phyloP scores from a whole-genome alignment of 2,888 invertebrate genomes.

The Ceratothoa steindachneri region DNA sequence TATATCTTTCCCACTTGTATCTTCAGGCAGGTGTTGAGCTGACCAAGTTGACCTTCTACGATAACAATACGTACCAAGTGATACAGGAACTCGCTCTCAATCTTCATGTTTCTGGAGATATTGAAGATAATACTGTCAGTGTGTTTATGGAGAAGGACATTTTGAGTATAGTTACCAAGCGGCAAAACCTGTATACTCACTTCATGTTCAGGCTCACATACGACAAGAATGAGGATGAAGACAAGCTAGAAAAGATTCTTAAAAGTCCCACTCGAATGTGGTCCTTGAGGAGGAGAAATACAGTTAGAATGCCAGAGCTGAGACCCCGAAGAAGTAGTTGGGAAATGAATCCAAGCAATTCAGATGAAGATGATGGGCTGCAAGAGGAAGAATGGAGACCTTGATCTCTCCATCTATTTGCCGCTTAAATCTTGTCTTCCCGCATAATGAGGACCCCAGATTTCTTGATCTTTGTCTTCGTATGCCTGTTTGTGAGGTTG shows the following conservation, averaged over 20 bases:
- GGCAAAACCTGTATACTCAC: conserved; percentile 19
- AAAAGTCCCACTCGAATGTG: neutral
- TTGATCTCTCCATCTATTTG: no score
- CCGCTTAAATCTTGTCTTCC: no score
- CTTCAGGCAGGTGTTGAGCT: conserved; percentile 7
- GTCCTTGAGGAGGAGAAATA: conserved; percentile 4
- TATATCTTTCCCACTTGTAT: no score
- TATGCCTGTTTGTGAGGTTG: no score
- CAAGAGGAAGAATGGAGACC: neutral
- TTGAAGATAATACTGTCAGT: conserved; percentile 29
- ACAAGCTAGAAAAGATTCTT: neutral
- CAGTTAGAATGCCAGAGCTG: neutral
- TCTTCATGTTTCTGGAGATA: conserved; percentile 27
- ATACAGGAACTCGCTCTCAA: conserved; percentile 16
- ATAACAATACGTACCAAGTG: conserved; percentile 26
- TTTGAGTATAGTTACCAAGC: conserved; percentile 24
- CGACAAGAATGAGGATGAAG: neutral
- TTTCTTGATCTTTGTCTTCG: no score
- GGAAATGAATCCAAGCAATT: neutral
- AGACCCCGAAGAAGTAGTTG: neutral
- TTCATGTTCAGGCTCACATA: neutral
- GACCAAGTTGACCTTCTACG: conserved; percentile 26
- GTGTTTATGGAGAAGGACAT: conserved; percentile 27
- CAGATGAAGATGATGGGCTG: neutral
- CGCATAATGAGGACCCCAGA: no score